Percentiles rank a stretch among this genome's conserved stretches.
Conservation (phyloP, 2,888 invertebrate species). For the Gryllus longicercus region DNA sequence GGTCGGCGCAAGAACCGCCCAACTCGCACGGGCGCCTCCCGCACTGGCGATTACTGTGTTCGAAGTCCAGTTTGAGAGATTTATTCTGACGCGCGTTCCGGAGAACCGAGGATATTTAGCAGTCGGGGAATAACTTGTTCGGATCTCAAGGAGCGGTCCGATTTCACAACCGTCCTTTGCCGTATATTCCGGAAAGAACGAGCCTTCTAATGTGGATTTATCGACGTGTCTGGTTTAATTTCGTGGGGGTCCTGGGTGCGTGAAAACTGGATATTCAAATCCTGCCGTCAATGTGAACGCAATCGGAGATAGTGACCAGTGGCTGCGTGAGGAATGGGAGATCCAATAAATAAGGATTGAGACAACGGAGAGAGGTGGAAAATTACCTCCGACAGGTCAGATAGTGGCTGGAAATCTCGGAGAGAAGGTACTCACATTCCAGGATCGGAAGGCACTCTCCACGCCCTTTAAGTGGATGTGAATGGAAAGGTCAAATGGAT, state of each 20-base stretch:
- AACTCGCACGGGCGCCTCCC: background rate
- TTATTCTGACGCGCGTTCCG: background rate
- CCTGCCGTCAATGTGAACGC: too few species aligned
- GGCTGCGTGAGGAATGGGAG: too few species aligned
- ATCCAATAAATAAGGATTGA: too few species aligned
- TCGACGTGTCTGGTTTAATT: background rate
- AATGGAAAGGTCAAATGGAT: too few species aligned
- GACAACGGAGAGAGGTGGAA: too few species aligned
- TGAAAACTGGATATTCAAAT: background rate
- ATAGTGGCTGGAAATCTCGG: too few species aligned
- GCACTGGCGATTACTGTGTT: background rate
- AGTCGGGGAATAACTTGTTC: background rate
- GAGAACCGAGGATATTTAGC: background rate
- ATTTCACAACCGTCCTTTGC: background rate
- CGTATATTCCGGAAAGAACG: conserved; percentile 8
- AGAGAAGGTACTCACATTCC: too few species aligned
- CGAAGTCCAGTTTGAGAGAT: conserved; percentile 17
- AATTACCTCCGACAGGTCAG: too few species aligned
- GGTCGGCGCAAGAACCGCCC: background rate
- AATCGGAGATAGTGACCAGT: too few species aligned
- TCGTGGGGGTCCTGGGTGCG: too few species aligned
- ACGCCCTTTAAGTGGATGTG: too few species aligned
- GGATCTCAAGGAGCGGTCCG: conserved; percentile 5
- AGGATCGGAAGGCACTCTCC: too few species aligned
- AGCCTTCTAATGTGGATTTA: background rate